phyloP scores from a whole-genome alignment of 2,888 invertebrate species.

The Mimumesa dahlbomi region DNA sequence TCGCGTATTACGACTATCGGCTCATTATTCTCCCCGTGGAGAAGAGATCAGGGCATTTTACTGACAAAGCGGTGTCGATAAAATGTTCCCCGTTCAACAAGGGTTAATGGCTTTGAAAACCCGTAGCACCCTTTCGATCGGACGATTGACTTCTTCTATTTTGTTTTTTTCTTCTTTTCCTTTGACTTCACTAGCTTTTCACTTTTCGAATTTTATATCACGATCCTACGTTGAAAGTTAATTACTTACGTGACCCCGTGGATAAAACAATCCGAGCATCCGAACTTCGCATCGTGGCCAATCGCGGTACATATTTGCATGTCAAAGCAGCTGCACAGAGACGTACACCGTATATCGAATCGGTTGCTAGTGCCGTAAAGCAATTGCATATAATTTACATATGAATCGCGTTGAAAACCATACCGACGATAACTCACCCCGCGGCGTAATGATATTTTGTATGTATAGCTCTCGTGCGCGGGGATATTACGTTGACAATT shows the following conservation, averaged over 20 bases:
- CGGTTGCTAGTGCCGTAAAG: slow-evolving; percentile 14
- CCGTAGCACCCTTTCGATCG: not conserved
- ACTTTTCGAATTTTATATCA: no score
- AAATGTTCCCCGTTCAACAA: not conserved
- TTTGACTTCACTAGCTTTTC: not conserved
- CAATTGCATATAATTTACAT: slow-evolving; percentile 44
- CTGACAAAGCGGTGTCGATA: slow-evolving; percentile 1
- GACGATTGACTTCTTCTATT: not conserved
- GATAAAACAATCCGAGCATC: no score
- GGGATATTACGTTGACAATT: no score
- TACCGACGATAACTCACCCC: not conserved
- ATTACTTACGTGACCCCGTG: no score
- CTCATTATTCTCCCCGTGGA: not conserved
- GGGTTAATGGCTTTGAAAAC: not conserved
- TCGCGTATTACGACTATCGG: not conserved
- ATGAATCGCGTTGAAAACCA: slow-evolving; percentile 15
- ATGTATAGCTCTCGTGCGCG: no score
- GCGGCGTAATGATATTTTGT: slow-evolving; percentile 19
- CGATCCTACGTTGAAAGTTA: no score
- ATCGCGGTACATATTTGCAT: slow-evolving; percentile 3
- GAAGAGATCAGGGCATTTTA: slow-evolving; percentile 4
- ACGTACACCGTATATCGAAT: not conserved
- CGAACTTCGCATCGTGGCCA: not conserved
- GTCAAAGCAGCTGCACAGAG: not conserved
- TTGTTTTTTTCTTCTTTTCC: not conserved